phyloP scores from a whole-genome alignment of 2,797 vertebrate species.

The Chelmon rostratus region DNA sequence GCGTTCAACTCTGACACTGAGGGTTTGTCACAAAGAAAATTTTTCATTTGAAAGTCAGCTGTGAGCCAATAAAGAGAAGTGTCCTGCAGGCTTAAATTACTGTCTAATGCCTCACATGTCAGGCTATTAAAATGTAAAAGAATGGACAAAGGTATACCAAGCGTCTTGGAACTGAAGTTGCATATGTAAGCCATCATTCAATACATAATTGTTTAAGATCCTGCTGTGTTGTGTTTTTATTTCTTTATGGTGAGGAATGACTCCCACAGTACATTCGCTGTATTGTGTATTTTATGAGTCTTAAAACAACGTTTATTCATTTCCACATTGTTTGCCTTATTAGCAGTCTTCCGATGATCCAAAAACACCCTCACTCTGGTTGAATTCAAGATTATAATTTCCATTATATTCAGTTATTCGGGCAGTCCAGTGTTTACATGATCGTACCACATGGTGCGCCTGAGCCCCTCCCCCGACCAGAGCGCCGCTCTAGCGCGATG shows the following conservation, averaged over 20 bases:
- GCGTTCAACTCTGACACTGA: constrained; percentile 55
- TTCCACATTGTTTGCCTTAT: background rate
- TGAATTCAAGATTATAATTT: background rate
- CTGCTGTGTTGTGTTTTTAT: constrained; percentile 81
- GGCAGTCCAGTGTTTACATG: constrained; percentile 75
- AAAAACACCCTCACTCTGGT: background rate
- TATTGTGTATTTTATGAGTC: background rate
- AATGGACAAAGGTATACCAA: constrained; percentile 80
- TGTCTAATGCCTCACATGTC: constrained; percentile 71
- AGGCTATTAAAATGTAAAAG: constrained; percentile 76
- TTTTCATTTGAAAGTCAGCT: constrained; percentile 67
- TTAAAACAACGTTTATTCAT: background rate
- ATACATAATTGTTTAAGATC: constrained; percentile 87
- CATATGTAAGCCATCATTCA: constrained; percentile 88
- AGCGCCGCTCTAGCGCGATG: constrained; percentile 56
- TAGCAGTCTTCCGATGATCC: background rate
- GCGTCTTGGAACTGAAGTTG: constrained; percentile 84
- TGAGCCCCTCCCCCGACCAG: constrained; percentile 50
- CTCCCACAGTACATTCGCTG: background rate
- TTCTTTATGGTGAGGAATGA: constrained; percentile 42
- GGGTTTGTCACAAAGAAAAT: constrained; percentile 58
- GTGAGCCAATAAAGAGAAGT: constrained; percentile 66
- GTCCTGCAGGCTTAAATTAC: constrained; percentile 70
- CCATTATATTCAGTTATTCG: background rate
- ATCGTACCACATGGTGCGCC: constrained; percentile 62